Conservation (phyloP, 2,888 invertebrate genomes). For the Euplagia quadripunctaria region DNA sequence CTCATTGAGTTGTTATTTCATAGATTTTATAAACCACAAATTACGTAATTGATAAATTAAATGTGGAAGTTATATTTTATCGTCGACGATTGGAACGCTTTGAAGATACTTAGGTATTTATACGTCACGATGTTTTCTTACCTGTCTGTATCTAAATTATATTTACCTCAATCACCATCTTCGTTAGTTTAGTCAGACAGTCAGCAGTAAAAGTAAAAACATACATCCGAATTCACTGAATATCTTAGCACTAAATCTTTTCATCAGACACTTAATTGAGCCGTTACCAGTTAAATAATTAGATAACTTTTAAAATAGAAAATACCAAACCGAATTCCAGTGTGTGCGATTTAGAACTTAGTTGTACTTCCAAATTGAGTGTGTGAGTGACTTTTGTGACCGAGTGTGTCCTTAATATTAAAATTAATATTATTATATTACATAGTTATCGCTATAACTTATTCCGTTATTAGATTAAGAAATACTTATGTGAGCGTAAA, state of each 20-base stretch:
- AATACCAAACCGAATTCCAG: background rate
- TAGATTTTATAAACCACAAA: background rate
- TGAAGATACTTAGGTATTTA: background rate
- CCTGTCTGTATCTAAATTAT: background rate
- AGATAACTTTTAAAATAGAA: background rate
- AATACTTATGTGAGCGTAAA: background rate
- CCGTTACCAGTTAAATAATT: background rate
- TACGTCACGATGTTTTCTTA: background rate
- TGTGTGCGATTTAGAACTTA: background rate
- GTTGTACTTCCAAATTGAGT: background rate
- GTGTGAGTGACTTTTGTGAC: background rate
- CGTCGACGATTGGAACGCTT: background rate
- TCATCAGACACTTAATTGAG: background rate
- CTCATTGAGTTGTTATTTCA: slow-evolving; percentile 2
- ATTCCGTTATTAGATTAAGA: background rate
- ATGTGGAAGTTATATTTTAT: background rate
- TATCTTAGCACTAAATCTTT: background rate
- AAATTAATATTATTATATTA: background rate
- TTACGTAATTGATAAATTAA: background rate
- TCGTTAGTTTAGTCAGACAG: background rate
- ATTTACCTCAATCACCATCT: background rate
- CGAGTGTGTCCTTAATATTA: background rate
- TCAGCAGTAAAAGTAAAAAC: background rate
- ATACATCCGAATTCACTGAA: background rate
- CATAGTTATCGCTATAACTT: background rate